These are phyloP conservation scores for Emberiza fucata DNA, from an alignment of 2,113 vertebrate species.

Conservation along the genomic window DNA sequence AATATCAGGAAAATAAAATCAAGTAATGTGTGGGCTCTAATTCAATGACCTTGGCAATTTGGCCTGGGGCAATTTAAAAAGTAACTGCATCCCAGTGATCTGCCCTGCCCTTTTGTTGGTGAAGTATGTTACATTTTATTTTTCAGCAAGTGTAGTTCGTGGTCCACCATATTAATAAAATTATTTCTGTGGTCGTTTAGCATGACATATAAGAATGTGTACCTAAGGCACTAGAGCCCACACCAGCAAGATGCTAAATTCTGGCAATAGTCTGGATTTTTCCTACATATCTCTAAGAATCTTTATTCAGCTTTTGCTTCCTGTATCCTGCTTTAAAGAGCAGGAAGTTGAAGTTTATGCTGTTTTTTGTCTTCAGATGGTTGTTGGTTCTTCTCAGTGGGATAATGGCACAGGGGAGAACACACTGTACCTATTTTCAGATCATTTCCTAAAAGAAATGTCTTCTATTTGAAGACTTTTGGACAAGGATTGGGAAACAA, in stretches of 20 bases:
- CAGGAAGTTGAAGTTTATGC: not conserved
- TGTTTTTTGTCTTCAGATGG: not conserved
- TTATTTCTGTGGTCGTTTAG: not conserved
- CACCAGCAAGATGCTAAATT: not conserved
- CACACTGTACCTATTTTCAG: not conserved
- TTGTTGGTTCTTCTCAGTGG: not conserved
- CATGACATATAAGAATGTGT: not conserved
- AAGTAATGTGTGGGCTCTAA: not conserved
- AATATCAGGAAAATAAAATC: not conserved
- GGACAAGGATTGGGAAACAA: not conserved
- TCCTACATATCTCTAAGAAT: not conserved
- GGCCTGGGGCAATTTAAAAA: not conserved
- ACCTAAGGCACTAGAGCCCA: not conserved
- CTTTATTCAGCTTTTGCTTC: not conserved
- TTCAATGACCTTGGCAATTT: not conserved
- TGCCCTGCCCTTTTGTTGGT: not conserved
- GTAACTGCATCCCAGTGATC: not conserved
- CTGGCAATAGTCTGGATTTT: not conserved
- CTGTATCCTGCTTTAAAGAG: not conserved
- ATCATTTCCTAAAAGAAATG: not conserved
- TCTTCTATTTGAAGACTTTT: not conserved
- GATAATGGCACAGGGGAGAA: not conserved
- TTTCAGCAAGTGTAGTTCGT: not conserved
- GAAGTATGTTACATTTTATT: not conserved
- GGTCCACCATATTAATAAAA: not conserved